phyloP scores from a whole-genome alignment of 2,888 invertebrate genomes.

The Scrobipalpa costella region DNA sequence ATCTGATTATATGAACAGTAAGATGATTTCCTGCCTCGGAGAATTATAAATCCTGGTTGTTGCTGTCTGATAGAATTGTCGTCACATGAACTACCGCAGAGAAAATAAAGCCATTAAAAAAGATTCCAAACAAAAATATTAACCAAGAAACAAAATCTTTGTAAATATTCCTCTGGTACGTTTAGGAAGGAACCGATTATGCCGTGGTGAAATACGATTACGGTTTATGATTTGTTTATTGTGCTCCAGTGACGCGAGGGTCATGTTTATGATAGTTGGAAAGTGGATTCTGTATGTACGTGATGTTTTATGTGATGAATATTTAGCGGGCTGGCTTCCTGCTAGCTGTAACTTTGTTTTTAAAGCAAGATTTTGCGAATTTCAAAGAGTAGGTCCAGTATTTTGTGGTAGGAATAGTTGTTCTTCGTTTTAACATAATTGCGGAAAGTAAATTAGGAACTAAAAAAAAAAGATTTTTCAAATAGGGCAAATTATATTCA shows the following conservation, averaged over 20 bases:
- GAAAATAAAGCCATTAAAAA: too few relatives aligned
- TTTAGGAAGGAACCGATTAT: background rate
- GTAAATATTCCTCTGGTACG: background rate
- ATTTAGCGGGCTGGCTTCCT: background rate
- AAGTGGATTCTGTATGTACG: background rate
- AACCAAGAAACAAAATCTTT: background rate
- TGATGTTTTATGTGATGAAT: background rate
- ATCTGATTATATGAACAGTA: too few relatives aligned
- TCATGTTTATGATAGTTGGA: conserved; percentile 19
- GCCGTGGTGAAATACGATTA: conserved; percentile 31
- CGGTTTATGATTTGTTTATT: conserved; percentile 28
- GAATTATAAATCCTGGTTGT: too few relatives aligned
- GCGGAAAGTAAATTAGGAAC: too few relatives aligned
- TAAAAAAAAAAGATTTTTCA: too few relatives aligned
- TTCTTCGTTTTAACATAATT: too few relatives aligned
- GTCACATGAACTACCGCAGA: too few relatives aligned
- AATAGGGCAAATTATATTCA: too few relatives aligned
- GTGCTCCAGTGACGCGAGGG: conserved; percentile 12
- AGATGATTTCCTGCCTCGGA: background rate
- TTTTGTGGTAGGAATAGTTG: background rate
- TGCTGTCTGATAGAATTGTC: too few relatives aligned
- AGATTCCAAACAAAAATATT: too few relatives aligned
- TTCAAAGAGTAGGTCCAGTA: background rate
- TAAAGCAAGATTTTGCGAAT: background rate
- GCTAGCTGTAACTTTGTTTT: background rate